Evolutionary conservation across 1,140 invertebrate species (phyloP).

Genomic region (Eueides isabella): DNA sequence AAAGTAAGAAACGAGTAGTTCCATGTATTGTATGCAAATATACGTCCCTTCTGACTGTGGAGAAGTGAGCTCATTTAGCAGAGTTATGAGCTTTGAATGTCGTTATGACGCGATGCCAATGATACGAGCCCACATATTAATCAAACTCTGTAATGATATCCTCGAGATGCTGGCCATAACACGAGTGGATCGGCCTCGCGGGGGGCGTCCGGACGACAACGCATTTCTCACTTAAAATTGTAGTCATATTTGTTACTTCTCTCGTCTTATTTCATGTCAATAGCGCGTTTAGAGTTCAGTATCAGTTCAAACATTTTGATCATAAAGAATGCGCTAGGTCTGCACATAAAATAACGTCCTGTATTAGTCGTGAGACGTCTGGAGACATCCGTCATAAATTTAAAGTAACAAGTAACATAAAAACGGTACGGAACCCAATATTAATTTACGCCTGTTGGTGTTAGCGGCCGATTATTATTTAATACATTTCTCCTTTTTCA

Average conservation of each 20-base stretch:
- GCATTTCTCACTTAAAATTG: conserved; percentile 76
- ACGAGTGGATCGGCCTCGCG: conserved; percentile 45
- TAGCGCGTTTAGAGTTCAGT: conserved; percentile 10
- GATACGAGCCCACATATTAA: conserved; percentile 66
- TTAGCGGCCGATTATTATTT: conserved; percentile 54
- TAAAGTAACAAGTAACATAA: conserved; percentile 1
- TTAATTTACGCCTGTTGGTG: conserved; percentile 21
- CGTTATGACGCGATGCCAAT: conserved; percentile 60
- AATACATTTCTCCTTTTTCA: conserved; percentile 70
- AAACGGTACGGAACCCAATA: conserved; percentile 20
- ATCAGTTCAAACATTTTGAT: not conserved
- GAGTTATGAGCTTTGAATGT: conserved; percentile 59
- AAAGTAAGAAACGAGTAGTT: conserved; percentile 42
- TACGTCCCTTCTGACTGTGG: conserved; percentile 47
- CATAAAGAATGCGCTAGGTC: not conserved
- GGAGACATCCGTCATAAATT: conserved; percentile 4
- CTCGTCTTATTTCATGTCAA: conserved; percentile 31
- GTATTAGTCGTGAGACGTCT: not conserved
- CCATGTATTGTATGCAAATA: conserved; percentile 74
- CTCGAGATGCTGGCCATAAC: conserved; percentile 43
- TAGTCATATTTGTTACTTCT: conserved; percentile 57
- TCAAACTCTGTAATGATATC: conserved; percentile 70
- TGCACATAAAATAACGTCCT: not conserved
- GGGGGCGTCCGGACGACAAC: conserved; percentile 62
- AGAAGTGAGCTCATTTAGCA: conserved; percentile 65